Evolutionary conservation across 1,140 invertebrate species (phyloP), one percentile per base, ranked within the genome.

Genomic region (Sminthurinus signatus): DNA sequence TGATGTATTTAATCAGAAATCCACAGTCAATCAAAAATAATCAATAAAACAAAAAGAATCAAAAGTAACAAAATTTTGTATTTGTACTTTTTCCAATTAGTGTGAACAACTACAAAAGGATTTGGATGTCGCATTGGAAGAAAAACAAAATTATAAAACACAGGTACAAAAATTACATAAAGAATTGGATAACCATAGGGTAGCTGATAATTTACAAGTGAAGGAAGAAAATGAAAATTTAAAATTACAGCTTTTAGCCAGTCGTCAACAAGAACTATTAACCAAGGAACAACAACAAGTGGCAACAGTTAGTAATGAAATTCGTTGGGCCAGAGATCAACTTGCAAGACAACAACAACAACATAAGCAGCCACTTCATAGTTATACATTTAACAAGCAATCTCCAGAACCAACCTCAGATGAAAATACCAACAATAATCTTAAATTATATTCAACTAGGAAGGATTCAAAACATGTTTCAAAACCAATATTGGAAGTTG

Each of bases 211-310:
- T 25, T 27, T 44, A 28, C 43, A 60, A 25, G 42, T 67, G 5
- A 51, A 59, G 15, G 55, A 62, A 31, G 60, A 67, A 54, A 67
- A 67, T 36, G 65, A 67, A 42, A 63, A 59, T 51, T 48, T 67
- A 25, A 57, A 54, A 57, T 58, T 67, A 21, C 65, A 67, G 42
- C 44, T 67, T 2, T 43, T 63, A 15, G 65, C 65, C 17, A 51
- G 27, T 15, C 61, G 57, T 19, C 42, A 67, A 44, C 54, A 67
- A 27, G 55, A 62, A n/a, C 59, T 62, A 19, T 25, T 67, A 32
- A 67, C 43, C 19, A 62, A 67, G 46, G 65, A 67, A 31, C 25
- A 36, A 2, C 54, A 60, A 25, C 55, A 51, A 42, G 48, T 57
- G 36, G 43, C 31, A 28, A 48, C 31, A 15, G 39, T 60, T 21